These are phyloP conservation scores for Lordiphosa fenestrarum DNA, from an alignment of 2,888 invertebrate species.

Conservation along the genomic window DNA sequence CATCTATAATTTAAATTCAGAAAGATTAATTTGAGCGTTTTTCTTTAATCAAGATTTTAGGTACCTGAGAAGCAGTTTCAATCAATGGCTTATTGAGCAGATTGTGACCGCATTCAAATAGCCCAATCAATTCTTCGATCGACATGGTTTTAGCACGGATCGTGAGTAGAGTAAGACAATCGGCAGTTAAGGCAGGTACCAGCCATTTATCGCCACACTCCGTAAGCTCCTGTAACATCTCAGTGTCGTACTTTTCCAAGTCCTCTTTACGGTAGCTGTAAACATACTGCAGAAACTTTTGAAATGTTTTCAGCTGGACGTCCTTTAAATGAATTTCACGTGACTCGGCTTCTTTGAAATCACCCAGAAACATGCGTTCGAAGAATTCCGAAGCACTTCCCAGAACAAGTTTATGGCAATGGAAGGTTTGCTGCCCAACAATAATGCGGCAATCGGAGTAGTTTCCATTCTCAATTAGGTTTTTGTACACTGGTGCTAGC, in stretches of 20 bases:
- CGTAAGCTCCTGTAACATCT: conserved; percentile 14
- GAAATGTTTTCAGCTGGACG: conserved; percentile 15
- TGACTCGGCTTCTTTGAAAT: conserved; percentile 20
- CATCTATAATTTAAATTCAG: not conserved
- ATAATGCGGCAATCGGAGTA: conserved; percentile 33
- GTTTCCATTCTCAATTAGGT: conserved; percentile 10
- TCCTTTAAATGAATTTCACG: conserved; percentile 10
- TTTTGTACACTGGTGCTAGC: conserved; percentile 2
- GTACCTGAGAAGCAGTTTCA: too few relatives aligned
- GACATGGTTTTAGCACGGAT: not conserved
- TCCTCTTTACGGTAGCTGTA: conserved; percentile 12
- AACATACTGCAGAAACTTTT: conserved; percentile 18
- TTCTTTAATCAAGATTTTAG: too few relatives aligned
- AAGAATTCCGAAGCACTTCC: conserved; percentile 31
- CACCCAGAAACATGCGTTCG: conserved; percentile 27
- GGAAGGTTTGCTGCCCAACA: conserved; percentile 22
- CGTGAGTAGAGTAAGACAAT: not conserved
- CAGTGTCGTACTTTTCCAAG: not conserved
- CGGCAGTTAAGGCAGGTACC: not conserved
- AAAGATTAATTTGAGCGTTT: not conserved
- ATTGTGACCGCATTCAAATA: not conserved
- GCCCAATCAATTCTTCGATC: not conserved
- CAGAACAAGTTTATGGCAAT: conserved; percentile 38
- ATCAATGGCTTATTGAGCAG: not conserved
- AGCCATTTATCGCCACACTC: not conserved